These are phyloP conservation scores for Dione juno DNA, from an alignment of 2,888 invertebrate species.

Conservation along the genomic window DNA sequence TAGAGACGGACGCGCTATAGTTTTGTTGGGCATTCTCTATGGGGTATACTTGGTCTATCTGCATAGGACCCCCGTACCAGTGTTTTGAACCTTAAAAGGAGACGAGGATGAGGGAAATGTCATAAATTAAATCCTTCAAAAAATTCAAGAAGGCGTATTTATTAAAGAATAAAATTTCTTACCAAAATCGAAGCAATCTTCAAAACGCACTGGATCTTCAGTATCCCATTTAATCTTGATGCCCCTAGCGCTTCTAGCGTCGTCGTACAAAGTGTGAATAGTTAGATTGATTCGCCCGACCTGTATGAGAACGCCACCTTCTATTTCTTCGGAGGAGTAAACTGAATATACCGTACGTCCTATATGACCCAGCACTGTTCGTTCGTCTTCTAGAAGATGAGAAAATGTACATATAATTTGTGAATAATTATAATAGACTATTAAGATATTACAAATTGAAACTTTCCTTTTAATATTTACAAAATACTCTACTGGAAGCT, in stretches of 20 bases:
- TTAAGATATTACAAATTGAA: too few relatives aligned
- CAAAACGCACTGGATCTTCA: conserved; percentile 58
- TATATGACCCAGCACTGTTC: conserved; percentile 59
- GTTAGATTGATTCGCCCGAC: conserved; percentile 64
- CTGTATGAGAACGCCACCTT: conserved; percentile 61
- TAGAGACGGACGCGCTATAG: conserved; percentile 82
- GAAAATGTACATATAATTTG: not conserved
- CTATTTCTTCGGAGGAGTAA: conserved; percentile 60
- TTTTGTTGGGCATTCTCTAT: conserved; percentile 79
- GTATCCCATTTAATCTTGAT: conserved; percentile 70
- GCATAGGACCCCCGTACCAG: conserved; percentile 89
- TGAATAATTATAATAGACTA: too few relatives aligned
- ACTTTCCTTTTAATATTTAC: too few relatives aligned
- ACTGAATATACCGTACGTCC: conserved; percentile 65
- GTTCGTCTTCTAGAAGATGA: conserved; percentile 43
- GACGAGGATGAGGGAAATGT: not conserved
- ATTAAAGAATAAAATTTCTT: conserved; percentile 37
- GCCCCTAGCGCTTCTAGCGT: conserved; percentile 57
- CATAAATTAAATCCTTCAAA: not conserved
- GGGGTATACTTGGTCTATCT: conserved; percentile 84
- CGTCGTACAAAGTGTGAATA: conserved; percentile 61
- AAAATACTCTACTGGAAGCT: too few relatives aligned
- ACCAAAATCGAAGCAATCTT: conserved; percentile 81
- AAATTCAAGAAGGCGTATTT: too few relatives aligned
- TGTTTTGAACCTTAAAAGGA: conserved; percentile 69